Percentiles rank a stretch among this genome's conserved stretches.
These are phyloP conservation scores for Teleiodes luculella DNA, from an alignment of 2,888 invertebrate genomes.

Conservation along the genomic window DNA sequence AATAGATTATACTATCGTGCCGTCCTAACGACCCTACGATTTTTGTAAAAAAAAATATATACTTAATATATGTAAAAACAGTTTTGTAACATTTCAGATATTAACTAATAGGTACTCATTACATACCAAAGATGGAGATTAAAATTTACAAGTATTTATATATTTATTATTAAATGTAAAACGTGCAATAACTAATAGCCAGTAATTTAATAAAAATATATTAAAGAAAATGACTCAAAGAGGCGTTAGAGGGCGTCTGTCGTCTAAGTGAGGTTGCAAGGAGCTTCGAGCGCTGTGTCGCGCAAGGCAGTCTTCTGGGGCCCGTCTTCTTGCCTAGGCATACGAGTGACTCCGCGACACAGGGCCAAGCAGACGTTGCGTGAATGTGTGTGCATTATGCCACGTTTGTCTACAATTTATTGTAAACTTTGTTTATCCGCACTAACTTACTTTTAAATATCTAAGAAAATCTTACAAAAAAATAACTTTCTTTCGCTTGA, in stretches of 20 bases:
- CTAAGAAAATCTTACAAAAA: conserved; percentile 38
- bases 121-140: conserved; percentile 75
- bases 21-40: conserved; percentile 79
- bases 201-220: conserved; percentile 75
- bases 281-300: background rate
- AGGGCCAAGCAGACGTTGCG: background rate
- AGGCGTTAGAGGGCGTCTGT: conserved; percentile 52
- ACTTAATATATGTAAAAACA: conserved; percentile 71
- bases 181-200: conserved; percentile 79
- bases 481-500: conserved; percentile 36
- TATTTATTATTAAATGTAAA: conserved; percentile 78
- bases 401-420: conserved; percentile 67
- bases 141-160: conserved; percentile 78
- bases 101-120: conserved; percentile 73
- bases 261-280: conserved; percentile 34
- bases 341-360: too few relatives aligned
- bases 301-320: background rate
- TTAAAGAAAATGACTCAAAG: conserved; percentile 70
- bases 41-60: conserved; percentile 76
- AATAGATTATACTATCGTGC: conserved; percentile 77
- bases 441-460: conserved; percentile 35
- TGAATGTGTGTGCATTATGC: conserved; percentile 22
- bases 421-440: conserved; percentile 66
- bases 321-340: background rate
- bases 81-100: conserved; percentile 78